Evolutionary conservation across 1,140 invertebrate species (phyloP), one percentile per base, ranked within the genome.

Genomic region (Cardiocondyla obscurior): DNA sequence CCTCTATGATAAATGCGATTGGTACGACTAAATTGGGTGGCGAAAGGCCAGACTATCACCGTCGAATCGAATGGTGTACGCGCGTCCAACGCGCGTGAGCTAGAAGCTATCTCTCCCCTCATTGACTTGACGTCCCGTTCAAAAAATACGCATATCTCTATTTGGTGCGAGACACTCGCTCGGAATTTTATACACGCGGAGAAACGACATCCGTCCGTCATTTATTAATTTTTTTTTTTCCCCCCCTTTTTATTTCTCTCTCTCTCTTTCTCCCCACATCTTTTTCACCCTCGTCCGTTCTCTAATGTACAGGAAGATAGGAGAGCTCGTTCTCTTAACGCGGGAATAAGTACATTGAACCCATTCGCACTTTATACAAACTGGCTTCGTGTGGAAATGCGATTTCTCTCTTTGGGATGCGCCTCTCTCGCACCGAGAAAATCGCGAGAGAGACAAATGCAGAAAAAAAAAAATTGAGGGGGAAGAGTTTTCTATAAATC

Each of bases 11-110:
- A 94, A 94, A 94, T 94, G 93, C 93, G 92, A 83, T 94, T 92
- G 93, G 93, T 94, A 94, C 93, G 93, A 94, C 93, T 93, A 93
- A 93, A 85, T 89, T 87, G 85, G 82, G 67, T 89, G 87, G 89
- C 88, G 89, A 92, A 92, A 91, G 88, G 88, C 90, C 89, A 89
- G 89, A 74, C 90, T 92, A 89, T 91, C 89, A 87, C 83, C 82
- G 85, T 89, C 83, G 83, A 89, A 90, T 76, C 83, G 60, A 89
- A 84, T 82, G 65, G 28, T 46, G 53, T 46, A 76, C 57, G 16
- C 55, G 10, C 49, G 8, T 76, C 49, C 53, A 53, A 72, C 39
- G 30, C 73, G 64, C 73, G 70, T 42, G 81, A 87, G 82, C 83
- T 87, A 85, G 57, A 82, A 72, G 65, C 81, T 83, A 84, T 69